A percentile compares a stretch with the other conserved stretches of the same genome.
Evolutionary conservation across 2,888 invertebrate species (phyloP).

Genomic region (Mythimna ferrago): DNA sequence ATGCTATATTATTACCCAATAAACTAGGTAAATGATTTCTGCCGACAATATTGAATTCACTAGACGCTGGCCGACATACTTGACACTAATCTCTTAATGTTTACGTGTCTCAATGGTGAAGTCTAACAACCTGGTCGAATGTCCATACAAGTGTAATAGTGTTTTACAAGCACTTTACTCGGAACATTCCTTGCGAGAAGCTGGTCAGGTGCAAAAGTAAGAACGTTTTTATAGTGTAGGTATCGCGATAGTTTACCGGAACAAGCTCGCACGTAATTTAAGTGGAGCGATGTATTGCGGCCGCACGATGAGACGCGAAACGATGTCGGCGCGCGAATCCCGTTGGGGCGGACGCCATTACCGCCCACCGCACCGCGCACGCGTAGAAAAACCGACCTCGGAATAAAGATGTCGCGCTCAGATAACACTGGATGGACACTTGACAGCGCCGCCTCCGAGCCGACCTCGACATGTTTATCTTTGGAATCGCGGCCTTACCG

Average conservation of each 20-base stretch:
- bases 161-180: constrained; percentile 54
- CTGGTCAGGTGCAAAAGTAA: constrained; percentile 67
- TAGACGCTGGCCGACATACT: constrained; percentile 60
- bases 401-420: constrained; percentile 85
- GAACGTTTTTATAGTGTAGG: constrained; percentile 75
- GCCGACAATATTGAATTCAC: constrained; percentile 66
- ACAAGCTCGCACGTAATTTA: constrained; percentile 87
- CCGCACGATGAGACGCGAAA: constrained; percentile 88
- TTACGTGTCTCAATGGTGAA: constrained; percentile 47
- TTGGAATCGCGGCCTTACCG: constrained; percentile 78
- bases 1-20: constrained; percentile 69
- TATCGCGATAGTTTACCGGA: constrained; percentile 84
- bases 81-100: constrained; percentile 60
- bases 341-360: constrained; percentile 89
- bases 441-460: constrained; percentile 79
- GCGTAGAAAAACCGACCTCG: constrained; percentile 86
- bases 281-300: constrained; percentile 89
- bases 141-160: constrained; percentile 57
- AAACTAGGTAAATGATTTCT: constrained; percentile 72
- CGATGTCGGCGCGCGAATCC: constrained; percentile 88
- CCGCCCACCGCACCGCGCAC: constrained; percentile 87
- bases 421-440: constrained; percentile 86
- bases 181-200: constrained; percentile 49
- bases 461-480: constrained; percentile 77
- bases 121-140: constrained; percentile 51